Percentiles rank a stretch among this genome's conserved stretches.
These are phyloP conservation scores for Mastigias papua DNA, from an alignment of 30 jellyfish, hydroid and myxozoan genomes.

Conservation along the genomic window DNA sequence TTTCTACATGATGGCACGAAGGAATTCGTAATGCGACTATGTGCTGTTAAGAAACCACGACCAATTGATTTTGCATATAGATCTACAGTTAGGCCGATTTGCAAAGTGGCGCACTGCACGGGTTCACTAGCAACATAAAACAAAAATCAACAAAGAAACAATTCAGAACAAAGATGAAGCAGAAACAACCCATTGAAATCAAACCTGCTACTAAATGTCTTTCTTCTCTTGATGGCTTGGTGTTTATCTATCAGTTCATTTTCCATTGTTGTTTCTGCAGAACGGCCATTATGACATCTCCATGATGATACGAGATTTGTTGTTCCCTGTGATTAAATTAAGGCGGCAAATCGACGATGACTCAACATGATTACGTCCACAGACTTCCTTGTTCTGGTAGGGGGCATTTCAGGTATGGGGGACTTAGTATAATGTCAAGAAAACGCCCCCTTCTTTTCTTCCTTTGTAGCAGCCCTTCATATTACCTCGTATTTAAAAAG, in stretches of 20 bases:
- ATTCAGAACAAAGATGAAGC: neutral
- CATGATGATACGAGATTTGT: neutral
- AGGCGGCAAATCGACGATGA: constrained; percentile 51
- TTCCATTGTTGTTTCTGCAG: constrained; percentile 37
- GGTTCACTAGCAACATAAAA: neutral
- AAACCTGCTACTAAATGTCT: constrained; percentile 74
- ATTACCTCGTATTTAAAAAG: too few species aligned
- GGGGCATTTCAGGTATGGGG: too few species aligned
- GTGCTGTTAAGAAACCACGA: neutral
- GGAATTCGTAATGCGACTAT: constrained; percentile 1
- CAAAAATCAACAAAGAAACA: neutral
- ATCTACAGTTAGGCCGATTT: neutral
- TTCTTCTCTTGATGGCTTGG: constrained; percentile 56
- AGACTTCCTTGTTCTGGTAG: too few species aligned
- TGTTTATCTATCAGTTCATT: constrained; percentile 20
- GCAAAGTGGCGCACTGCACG: neutral
- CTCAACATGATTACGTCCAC: too few species aligned
- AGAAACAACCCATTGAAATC: constrained; percentile 11
- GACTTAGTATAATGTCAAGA: too few species aligned
- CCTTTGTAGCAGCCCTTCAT: too few species aligned
- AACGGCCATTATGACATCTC: constrained; percentile 41
- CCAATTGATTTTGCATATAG: neutral
- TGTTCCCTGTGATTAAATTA: constrained; percentile 47
- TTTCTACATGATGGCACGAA: neutral
- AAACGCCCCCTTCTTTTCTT: too few species aligned